These are phyloP conservation scores for Brenthis hecate DNA, from an alignment of 2,888 invertebrate species.

Conservation along the genomic window DNA sequence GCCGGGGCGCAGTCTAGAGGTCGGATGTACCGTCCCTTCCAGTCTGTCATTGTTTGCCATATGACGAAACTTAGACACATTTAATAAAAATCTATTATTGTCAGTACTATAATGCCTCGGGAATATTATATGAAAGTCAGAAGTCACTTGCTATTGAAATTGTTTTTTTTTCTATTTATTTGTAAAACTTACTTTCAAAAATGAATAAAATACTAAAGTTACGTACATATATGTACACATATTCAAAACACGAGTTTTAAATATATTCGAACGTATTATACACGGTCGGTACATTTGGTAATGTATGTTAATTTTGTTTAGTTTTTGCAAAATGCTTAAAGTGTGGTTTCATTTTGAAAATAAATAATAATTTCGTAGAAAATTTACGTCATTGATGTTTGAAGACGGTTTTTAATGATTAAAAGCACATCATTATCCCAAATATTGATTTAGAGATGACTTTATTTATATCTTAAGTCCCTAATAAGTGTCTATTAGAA, in stretches of 20 bases:
- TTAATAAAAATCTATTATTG: constrained; percentile 31
- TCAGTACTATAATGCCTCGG: background rate
- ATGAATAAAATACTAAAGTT: no score
- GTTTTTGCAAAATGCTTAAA: background rate
- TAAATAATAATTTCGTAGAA: no score
- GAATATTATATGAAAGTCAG: background rate
- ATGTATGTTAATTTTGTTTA: background rate
- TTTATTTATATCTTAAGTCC: constrained; percentile 7
- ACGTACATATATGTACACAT: no score
- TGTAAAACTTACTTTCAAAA: no score
- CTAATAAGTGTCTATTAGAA: constrained; percentile 7
- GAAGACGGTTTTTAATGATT: background rate
- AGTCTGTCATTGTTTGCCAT: constrained; percentile 39
- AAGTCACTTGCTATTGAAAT: no score
- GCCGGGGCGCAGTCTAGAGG: constrained; percentile 75
- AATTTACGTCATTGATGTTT: no score
- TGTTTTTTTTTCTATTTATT: no score
- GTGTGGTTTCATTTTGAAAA: no score
- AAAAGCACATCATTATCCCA: constrained; percentile 9
- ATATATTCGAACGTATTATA: background rate
- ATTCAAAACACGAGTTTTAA: background rate
- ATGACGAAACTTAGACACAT: constrained; percentile 27
- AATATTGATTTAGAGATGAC: constrained; percentile 1
- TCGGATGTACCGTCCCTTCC: constrained; percentile 67
- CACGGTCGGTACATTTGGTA: background rate